Evolutionary conservation across 1,140 invertebrate genomes (phyloP).

Genomic region (Megalopta genalis): DNA sequence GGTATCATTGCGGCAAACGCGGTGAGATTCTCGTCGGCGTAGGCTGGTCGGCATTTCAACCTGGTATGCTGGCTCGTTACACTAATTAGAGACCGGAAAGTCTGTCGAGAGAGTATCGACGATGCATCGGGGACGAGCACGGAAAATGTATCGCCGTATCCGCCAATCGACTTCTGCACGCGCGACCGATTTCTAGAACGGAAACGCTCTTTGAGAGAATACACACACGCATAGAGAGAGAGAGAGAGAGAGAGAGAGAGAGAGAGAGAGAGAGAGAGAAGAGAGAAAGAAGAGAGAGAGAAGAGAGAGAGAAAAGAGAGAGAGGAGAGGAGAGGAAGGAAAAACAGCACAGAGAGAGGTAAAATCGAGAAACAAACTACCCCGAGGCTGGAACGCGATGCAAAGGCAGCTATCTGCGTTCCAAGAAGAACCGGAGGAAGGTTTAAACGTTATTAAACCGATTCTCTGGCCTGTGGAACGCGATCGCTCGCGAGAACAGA

Average conservation of each 20-base stretch:
- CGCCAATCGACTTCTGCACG: neutral
- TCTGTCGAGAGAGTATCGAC: slow-evolving; percentile 15
- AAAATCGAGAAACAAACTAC: slow-evolving; percentile 15
- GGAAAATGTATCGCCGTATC: slow-evolving; percentile 10
- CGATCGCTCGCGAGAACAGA: too few species aligned
- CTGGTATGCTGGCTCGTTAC: slow-evolving; percentile 44
- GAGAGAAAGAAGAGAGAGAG: too few species aligned
- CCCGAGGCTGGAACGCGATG: neutral
- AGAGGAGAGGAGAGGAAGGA: neutral
- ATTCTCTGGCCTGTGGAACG: too few species aligned
- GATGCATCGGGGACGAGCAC: slow-evolving; percentile 14
- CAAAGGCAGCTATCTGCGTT: neutral
- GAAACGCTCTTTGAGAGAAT: neutral
- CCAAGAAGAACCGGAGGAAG: neutral
- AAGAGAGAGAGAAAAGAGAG: too few species aligned
- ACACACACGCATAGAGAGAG: too few species aligned
- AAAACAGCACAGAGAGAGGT: too few species aligned
- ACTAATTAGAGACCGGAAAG: slow-evolving; percentile 49
- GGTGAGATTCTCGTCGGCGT: slow-evolving; percentile 30
- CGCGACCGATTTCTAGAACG: slow-evolving; percentile 1
- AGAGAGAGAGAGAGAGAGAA: too few species aligned
- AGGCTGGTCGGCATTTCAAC: slow-evolving; percentile 26
- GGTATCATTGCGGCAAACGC: slow-evolving; percentile 17
- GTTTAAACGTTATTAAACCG: neutral
- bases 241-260: too few species aligned